phyloP scores from a whole-genome alignment of 2,797 vertebrate species.

The Pelobates cultripes region DNA sequence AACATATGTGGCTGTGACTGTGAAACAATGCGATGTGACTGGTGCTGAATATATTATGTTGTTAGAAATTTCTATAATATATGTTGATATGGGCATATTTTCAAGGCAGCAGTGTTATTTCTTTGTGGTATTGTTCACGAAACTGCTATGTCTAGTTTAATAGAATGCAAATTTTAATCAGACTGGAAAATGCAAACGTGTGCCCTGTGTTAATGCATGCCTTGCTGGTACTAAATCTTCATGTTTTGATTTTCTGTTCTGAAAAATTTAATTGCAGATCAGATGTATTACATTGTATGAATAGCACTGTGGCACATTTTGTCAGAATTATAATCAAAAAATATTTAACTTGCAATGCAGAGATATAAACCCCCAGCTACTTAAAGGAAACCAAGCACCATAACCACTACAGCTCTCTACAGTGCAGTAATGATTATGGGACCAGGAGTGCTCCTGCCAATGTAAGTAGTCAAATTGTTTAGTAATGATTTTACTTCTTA shows the following conservation, averaged over 20 bases:
- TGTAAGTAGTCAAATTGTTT: no score
- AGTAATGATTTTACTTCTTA: no score
- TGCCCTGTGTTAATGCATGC: neutral
- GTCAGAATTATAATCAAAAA: constrained; percentile 30
- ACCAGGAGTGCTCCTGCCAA: no score
- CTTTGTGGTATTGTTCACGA: constrained; percentile 13
- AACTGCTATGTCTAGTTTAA: constrained; percentile 18
- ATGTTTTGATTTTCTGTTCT: constrained; percentile 14
- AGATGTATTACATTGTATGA: neutral
- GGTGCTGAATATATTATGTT: neutral
- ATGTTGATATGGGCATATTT: constrained; percentile 20
- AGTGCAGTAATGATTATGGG: no score
- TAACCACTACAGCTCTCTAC: no score
- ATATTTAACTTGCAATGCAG: constrained; percentile 16
- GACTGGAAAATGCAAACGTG: constrained; percentile 29
- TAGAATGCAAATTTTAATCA: constrained; percentile 21
- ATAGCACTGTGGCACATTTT: constrained; percentile 10
- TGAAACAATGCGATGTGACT: neutral
- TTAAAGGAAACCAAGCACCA: no score
- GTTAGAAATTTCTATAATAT: constrained; percentile 18
- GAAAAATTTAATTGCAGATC: neutral
- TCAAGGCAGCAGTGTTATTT: constrained; percentile 22
- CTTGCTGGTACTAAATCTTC: constrained; percentile 2
- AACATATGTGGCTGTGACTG: neutral
- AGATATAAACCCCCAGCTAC: neutral